Percentiles rank a stretch among this genome's conserved stretches.
These are phyloP conservation scores for Coregonus sp. DNA, from an alignment of 2,797 vertebrate genomes.

Conservation along the genomic window DNA sequence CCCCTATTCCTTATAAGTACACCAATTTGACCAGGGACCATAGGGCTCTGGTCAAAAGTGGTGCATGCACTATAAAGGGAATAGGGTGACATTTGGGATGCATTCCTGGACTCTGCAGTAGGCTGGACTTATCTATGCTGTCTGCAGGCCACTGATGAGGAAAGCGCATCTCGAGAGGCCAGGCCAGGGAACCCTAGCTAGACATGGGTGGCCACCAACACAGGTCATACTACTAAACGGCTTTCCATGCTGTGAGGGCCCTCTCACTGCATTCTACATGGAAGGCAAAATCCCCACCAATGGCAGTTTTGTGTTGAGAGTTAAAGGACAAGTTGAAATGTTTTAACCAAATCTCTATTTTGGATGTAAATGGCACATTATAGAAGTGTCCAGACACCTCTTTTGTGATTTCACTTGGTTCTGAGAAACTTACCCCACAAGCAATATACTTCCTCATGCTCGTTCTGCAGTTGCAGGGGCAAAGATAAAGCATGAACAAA, in stretches of 20 bases:
- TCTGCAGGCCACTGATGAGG: conserved; percentile 47
- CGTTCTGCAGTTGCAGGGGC: no score
- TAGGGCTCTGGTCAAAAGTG: background rate
- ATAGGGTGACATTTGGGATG: background rate
- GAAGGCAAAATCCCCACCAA: conserved; percentile 1
- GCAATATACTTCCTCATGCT: no score
- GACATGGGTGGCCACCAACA: conserved; percentile 62
- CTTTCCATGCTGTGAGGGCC: conserved; percentile 46
- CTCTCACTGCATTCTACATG: conserved; percentile 16
- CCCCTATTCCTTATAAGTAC: background rate
- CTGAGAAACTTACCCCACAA: no score
- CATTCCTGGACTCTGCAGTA: background rate
- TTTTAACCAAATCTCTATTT: no score
- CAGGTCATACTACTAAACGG: conserved; percentile 31
- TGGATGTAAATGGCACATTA: no score
- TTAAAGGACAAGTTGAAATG: background rate
- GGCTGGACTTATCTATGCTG: conserved; percentile 20
- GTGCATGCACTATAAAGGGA: background rate
- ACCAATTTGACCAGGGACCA: background rate
- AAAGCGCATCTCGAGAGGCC: conserved; percentile 69
- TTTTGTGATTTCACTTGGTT: no score
- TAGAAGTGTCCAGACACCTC: no score
- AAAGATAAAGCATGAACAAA: no score
- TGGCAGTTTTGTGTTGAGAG: background rate
- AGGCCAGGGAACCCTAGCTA: conserved; percentile 41